Evolutionary conservation across 2,888 invertebrate genomes (phyloP), one percentile per base, ranked within the genome.

Genomic region (Adelphocoris suturalis): DNA sequence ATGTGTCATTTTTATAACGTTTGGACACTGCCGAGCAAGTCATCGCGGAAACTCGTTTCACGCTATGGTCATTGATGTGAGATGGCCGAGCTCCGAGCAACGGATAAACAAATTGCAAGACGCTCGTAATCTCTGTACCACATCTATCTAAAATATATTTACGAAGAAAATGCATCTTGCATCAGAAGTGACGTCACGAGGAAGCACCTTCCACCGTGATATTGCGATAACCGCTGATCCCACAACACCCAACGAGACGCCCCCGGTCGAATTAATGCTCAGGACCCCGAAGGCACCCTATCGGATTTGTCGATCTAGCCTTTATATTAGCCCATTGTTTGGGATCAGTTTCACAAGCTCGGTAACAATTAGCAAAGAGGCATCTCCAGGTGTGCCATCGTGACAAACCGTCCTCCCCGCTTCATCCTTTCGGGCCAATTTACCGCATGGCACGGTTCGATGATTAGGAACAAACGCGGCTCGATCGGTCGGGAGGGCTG

Each of bases 361-460:
- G 27, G 86, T 86, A 86, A 86, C 86, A 86, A 86, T 86, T 86
- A 86, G 86, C 86, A 86, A 86, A 68, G 86, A 86, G 85, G 86
- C 86, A 86, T 86, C 86, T 75, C 86, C 86, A 86, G 86, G 86
- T 86, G 86, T 86, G 86, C 75, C 86, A 86, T 86, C 86, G 86
- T 86, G 86, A 86, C 86, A 75, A 76, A 86, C 86, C 68, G 46
- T 68, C 86, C 46, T 12, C 85, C 68, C 46, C 61, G 11, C 55
- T 57, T 57, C 47, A 37, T 37, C 61, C 68, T 46, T 9, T 57
- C 57, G 68, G n/a, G 68, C 85, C 86, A 86, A 86, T 75, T 86
- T 61, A 47, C 86, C 47, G 68, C 75, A 86, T 86, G 86, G 86
- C 86, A 86, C 76, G 86, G 68, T 75, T 68, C 86, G 86, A 86